Conservation (phyloP, 1,140 invertebrate species). For the Drosophila oshimai region DNA sequence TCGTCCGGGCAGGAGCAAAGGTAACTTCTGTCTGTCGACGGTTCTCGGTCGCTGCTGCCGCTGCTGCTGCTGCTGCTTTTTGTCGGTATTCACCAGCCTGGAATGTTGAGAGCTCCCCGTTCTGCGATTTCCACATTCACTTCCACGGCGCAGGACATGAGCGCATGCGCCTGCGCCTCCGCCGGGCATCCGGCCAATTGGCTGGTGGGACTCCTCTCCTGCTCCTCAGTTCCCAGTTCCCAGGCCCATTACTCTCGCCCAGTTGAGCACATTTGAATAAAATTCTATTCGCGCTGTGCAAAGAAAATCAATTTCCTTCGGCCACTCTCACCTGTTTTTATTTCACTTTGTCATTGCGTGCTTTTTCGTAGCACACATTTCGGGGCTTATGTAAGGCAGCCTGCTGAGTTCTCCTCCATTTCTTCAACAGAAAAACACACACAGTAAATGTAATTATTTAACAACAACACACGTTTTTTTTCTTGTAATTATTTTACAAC, state of each 20-base stretch:
- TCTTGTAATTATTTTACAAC: conserved; percentile 38
- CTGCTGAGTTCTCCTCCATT: background rate
- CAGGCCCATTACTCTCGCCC: conserved; percentile 75
- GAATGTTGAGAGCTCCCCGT: conserved; percentile 54
- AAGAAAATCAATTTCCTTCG: conserved; percentile 59
- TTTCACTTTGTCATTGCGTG: conserved; percentile 5
- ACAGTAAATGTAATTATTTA: conserved; percentile 33
- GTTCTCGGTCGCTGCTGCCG: too few relatives aligned
- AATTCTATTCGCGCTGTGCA: conserved; percentile 61
- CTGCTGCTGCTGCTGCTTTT: too few relatives aligned
- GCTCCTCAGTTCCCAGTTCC: conserved; percentile 38
- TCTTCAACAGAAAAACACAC: background rate
- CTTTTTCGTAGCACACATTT: conserved; percentile 57
- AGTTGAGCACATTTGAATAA: conserved; percentile 81
- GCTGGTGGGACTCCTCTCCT: conserved; percentile 11
- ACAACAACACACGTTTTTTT: conserved; percentile 12
- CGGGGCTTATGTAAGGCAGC: conserved; percentile 52
- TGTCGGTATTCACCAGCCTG: conserved; percentile 74
- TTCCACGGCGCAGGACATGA: conserved; percentile 70
- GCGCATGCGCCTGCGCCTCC: conserved; percentile 63
- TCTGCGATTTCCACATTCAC: too few relatives aligned
- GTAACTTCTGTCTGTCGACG: conserved; percentile 82
- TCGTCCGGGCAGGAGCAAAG: conserved; percentile 83
- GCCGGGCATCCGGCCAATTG: conserved; percentile 57
- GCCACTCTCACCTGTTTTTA: conserved; percentile 29